A percentile compares a stretch with the other conserved stretches of the same genome.
These are phyloP conservation scores for Montipora capitata DNA, from an alignment of 92 coral and sea anemone species.

Conservation along the genomic window DNA sequence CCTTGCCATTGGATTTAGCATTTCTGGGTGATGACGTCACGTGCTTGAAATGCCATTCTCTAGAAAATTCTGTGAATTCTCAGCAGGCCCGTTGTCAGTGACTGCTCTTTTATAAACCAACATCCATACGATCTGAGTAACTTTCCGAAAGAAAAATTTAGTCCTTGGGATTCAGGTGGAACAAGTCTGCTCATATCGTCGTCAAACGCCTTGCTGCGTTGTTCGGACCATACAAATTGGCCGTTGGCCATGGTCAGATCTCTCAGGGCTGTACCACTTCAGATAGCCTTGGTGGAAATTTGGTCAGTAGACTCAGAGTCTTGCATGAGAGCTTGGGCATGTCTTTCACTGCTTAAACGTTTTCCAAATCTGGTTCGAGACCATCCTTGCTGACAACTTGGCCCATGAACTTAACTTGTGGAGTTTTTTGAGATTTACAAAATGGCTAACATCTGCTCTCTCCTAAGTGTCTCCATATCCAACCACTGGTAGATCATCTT, in stretches of 20 bases:
- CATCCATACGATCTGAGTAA: no score
- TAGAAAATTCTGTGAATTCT: no score
- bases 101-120: no score
- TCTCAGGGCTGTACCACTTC: slow-evolving; percentile 21
- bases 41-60: no score
- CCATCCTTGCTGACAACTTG: slow-evolving; percentile 43
- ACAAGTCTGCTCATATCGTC: background rate
- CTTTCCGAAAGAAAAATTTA: no score
- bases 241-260: slow-evolving; percentile 42
- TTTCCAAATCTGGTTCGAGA: slow-evolving; percentile 52
- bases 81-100: no score
- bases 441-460: slow-evolving; percentile 16
- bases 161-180: no score
- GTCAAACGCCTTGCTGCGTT: slow-evolving; percentile 58
- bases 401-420: slow-evolving; percentile 49
- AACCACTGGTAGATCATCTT: slow-evolving; percentile 42
- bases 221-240: slow-evolving; percentile 45
- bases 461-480: slow-evolving; percentile 52
- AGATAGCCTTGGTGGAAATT: slow-evolving; percentile 25
- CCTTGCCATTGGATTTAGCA: no score
- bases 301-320: slow-evolving; percentile 63
- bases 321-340: slow-evolving; percentile 45
- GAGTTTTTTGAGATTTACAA: slow-evolving; percentile 7
- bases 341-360: slow-evolving; percentile 39
- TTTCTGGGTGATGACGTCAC: no score